phyloP scores from a whole-genome alignment of 2,888 invertebrate species.

The Zhuqinia jingwanae region DNA sequence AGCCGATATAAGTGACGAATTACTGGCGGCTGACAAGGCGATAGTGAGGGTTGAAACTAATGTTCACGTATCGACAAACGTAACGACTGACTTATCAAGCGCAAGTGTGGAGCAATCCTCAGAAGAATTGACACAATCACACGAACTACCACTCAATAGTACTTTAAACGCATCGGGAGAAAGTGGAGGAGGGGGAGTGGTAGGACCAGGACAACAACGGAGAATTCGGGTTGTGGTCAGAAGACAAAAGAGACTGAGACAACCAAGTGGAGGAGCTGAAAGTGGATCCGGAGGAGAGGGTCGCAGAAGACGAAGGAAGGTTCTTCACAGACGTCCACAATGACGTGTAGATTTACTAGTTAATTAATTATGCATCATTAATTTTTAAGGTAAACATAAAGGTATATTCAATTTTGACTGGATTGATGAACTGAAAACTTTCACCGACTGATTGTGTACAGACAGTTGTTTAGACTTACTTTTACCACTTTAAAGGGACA shows the following conservation, averaged over 20 bases:
- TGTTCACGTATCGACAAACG: constrained; percentile 37
- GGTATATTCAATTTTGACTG: constrained; percentile 3
- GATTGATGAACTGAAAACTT: too few relatives aligned
- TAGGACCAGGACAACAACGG: too few relatives aligned
- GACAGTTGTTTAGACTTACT: too few relatives aligned
- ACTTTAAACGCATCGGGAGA: too few relatives aligned
- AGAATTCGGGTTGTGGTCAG: constrained; percentile 51
- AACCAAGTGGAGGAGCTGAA: neutral
- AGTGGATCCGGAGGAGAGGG: neutral
- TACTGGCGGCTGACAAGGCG: constrained; percentile 10
- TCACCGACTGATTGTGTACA: too few relatives aligned
- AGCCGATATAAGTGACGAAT: constrained; percentile 23
- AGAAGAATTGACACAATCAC: constrained; percentile 2
- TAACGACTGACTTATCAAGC: constrained; percentile 15
- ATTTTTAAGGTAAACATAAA: neutral
- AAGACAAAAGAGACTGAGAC: constrained; percentile 33
- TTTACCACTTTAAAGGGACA: too few relatives aligned
- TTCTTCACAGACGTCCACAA: constrained; percentile 32
- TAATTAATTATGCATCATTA: neutral
- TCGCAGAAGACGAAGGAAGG: constrained; percentile 43
- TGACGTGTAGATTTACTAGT: neutral
- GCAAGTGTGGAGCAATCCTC: constrained; percentile 24
- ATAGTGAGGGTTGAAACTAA: constrained; percentile 55
- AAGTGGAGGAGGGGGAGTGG: constrained; percentile 1
- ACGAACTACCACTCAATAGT: neutral